A percentile compares a stretch with the other conserved stretches of the same genome.
Evolutionary conservation across 2,113 vertebrate species (phyloP).

Genomic region (Antigone vipio): DNA sequence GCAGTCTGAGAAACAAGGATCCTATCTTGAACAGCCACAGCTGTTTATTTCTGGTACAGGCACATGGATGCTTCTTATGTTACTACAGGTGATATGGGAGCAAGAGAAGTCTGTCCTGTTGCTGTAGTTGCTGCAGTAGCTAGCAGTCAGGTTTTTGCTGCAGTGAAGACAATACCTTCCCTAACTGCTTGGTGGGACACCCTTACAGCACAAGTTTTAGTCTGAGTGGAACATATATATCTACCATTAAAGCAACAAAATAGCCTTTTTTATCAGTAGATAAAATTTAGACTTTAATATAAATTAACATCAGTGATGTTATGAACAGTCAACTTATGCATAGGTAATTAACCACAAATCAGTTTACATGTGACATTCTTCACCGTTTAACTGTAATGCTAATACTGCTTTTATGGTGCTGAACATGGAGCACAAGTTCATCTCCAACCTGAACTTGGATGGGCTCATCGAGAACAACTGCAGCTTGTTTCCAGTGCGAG

Average conservation of each 20-base stretch:
- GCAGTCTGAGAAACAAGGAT: neutral
- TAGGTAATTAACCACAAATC: neutral
- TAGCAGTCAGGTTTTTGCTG: neutral
- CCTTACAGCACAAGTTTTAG: neutral
- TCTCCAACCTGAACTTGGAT: constrained; percentile 82
- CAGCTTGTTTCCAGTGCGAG: constrained; percentile 97
- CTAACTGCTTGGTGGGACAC: too few species aligned
- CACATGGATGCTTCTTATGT: neutral
- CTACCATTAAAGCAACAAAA: neutral
- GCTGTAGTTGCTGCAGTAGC: neutral
- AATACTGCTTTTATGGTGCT: constrained; percentile 90
- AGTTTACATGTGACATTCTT: neutral
- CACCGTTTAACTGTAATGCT: constrained; percentile 80
- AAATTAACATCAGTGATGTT: neutral
- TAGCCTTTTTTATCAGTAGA: neutral
- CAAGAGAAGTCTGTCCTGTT: neutral
- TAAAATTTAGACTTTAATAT: constrained; percentile 28
- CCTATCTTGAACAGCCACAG: neutral
- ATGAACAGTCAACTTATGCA: neutral
- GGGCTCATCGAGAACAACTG: constrained; percentile 87
- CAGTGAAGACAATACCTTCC: neutral
- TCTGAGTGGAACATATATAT: neutral
- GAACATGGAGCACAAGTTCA: constrained; percentile 80
- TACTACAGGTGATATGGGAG: accelerated
- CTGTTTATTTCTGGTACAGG: neutral